phyloP scores from a whole-genome alignment of 2,888 invertebrate genomes.

The Candidula unifasciata region DNA sequence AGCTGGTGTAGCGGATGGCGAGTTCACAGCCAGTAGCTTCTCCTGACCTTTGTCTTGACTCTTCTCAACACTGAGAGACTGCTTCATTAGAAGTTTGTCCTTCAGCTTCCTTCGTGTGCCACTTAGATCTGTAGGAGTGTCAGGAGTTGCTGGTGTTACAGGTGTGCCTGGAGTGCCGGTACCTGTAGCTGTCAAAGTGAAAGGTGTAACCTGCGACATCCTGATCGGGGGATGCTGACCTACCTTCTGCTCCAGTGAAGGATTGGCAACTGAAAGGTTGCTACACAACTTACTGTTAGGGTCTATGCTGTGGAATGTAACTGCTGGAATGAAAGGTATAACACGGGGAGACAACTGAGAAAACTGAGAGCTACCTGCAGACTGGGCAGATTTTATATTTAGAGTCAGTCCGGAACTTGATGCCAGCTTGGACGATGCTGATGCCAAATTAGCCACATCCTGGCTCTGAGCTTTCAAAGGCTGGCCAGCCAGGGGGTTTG shows the following conservation, averaged over 20 bases:
- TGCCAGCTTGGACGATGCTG: constrained; percentile 3
- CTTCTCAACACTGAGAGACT: constrained; percentile 74
- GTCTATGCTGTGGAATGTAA: constrained; percentile 48
- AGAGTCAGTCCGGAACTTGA: constrained; percentile 39
- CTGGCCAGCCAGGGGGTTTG: constrained; percentile 25
- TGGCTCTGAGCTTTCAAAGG: constrained; percentile 13
- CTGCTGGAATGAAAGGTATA: constrained; percentile 52
- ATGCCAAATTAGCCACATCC: neutral
- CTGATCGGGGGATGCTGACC: constrained; percentile 14
- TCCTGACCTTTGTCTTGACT: constrained; percentile 33
- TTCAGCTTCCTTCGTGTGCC: constrained; percentile 62
- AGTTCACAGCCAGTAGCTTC: constrained; percentile 7
- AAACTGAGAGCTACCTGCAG: constrained; percentile 33
- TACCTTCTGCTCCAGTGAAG: neutral
- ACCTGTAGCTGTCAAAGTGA: constrained; percentile 3
- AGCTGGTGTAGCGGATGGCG: constrained; percentile 7
- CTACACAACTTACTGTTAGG: neutral
- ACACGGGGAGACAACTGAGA: constrained; percentile 47
- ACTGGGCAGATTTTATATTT: constrained; percentile 46
- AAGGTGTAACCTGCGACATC: constrained; percentile 2
- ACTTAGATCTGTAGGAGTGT: constrained; percentile 52
- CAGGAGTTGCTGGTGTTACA: constrained; percentile 52
- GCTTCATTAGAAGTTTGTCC: constrained; percentile 75
- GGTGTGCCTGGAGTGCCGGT: constrained; percentile 51
- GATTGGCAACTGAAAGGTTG: constrained; percentile 9